phyloP scores from a whole-genome alignment of 2,113 vertebrate species.

The Enhydra lutris region DNA sequence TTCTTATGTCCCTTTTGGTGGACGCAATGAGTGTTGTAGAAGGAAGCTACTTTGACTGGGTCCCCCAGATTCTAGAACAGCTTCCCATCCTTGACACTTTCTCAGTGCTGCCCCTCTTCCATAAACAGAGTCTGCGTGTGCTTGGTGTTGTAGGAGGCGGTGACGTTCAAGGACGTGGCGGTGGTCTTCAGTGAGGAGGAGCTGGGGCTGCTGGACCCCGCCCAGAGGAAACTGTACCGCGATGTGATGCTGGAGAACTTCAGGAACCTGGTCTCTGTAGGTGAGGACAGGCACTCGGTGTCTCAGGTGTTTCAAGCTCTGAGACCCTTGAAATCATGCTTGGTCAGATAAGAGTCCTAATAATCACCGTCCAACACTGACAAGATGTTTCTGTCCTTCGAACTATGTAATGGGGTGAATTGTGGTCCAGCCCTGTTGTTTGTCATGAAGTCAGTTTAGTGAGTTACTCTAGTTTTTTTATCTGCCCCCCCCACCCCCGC shows the following conservation, averaged over 20 bases:
- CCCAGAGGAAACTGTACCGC: slow-evolving; percentile 57
- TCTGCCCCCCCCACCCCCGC: background rate
- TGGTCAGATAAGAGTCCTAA: background rate
- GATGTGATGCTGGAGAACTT: slow-evolving; percentile 74
- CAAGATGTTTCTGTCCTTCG: background rate
- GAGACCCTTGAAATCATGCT: background rate
- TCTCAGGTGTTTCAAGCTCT: background rate
- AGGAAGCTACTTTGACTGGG: background rate
- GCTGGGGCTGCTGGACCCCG: slow-evolving; percentile 43
- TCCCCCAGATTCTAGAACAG: background rate
- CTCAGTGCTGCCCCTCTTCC: background rate
- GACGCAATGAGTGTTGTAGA: background rate
- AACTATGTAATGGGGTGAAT: background rate
- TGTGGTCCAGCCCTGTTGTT: background rate
- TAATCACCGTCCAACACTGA: background rate
- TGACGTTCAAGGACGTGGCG: slow-evolving; percentile 57
- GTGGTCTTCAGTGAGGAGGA: slow-evolving; percentile 68
- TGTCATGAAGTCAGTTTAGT: background rate
- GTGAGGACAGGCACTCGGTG: background rate
- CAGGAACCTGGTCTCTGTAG: slow-evolving; percentile 54
- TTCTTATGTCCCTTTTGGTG: background rate
- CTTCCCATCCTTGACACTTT: background rate
- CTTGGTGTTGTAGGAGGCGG: slow-evolving; percentile 20
- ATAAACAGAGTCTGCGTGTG: background rate
- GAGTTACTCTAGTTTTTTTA: background rate